Percentiles rank a stretch among this genome's conserved stretches.
Evolutionary conservation across 1,140 invertebrate species (phyloP).

Genomic region (Paramacrobiotus metropolitanus): DNA sequence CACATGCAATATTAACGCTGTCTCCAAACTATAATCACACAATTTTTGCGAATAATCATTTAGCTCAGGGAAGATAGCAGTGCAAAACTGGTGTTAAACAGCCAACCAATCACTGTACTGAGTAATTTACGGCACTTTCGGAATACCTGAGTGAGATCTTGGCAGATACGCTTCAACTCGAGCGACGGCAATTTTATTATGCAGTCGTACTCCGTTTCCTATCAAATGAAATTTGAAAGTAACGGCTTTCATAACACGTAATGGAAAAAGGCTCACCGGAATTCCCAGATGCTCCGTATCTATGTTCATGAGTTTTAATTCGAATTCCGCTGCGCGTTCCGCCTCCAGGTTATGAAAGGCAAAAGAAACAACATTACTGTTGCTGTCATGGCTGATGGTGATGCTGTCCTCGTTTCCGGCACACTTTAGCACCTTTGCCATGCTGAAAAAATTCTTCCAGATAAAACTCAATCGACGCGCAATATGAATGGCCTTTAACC

Average conservation of each 20-base stretch:
- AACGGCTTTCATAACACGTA: neutral
- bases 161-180: constrained; percentile 84
- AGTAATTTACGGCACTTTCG: too few species aligned
- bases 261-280: constrained; percentile 37
- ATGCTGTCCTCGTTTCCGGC: constrained; percentile 82
- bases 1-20: constrained; percentile 76
- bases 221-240: constrained; percentile 7
- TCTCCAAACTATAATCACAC: constrained; percentile 67
- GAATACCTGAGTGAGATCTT: constrained; percentile 88
- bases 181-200: constrained; percentile 81
- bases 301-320: constrained; percentile 96
- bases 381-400: constrained; percentile 84
- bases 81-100: too few species aligned
- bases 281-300: constrained; percentile 97
- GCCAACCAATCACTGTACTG: too few species aligned
- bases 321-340: constrained; percentile 47
- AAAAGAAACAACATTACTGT: constrained; percentile 79
- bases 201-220: constrained; percentile 90
- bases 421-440: constrained; percentile 92
- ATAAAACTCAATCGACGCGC: too few species aligned
- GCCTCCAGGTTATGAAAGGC: constrained; percentile 65
- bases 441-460: constrained; percentile 40
- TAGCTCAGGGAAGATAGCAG: too few species aligned
- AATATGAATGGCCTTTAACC: too few species aligned
- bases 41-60: too few species aligned